Evolutionary conservation across 2,888 invertebrate species (phyloP), one percentile per base, ranked within the genome.

Genomic region (Rhodophaea formosa): DNA sequence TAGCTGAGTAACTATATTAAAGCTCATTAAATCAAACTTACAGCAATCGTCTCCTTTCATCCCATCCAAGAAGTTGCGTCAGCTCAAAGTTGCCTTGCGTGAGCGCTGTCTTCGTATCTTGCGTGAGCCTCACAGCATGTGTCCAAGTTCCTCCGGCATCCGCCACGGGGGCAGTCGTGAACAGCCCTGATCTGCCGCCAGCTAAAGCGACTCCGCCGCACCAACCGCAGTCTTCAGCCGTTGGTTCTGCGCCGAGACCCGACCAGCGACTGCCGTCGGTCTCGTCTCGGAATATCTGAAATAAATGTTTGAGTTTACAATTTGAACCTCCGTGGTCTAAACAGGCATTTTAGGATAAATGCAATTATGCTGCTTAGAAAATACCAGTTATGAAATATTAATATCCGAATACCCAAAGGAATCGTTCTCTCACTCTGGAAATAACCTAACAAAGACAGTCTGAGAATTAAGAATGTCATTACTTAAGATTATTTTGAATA

Each of bases 11-110:
- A n/a, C n/a, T n/a, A n/a, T n/a, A n/a, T n/a, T n/a, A n/a, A n/a
- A n/a, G n/a, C n/a, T n/a, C n/a, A n/a, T n/a, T n/a, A n/a, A n/a
- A n/a, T n/a, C n/a, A n/a, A 39, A 91, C 94, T 92, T 72, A 95
- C 94, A 96, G 92, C 53, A 94, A 84, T 64, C 94, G 93, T 66
- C 93, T 93, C 58, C 92, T 84, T 72, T 95, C 95, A 73, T 96
- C 96, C 96, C 96, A 96, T 0, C 95, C 95, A 7, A 95, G 82
- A 23, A 96, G 92, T 73, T 94, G 92, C 0, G 95, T 95, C 55
- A 96, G 92, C 78, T 96, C 96, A 65, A 94, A 96, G 53, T 93
- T 93, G 0, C 96, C 96, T 75, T 95, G 94, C 0, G 96, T 96
- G 43, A 96, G 82, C 1, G 89, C 80, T 0, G 81, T 80, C n/a